phyloP scores from a whole-genome alignment of 2,888 invertebrate genomes.

The Polyploca ridens region DNA sequence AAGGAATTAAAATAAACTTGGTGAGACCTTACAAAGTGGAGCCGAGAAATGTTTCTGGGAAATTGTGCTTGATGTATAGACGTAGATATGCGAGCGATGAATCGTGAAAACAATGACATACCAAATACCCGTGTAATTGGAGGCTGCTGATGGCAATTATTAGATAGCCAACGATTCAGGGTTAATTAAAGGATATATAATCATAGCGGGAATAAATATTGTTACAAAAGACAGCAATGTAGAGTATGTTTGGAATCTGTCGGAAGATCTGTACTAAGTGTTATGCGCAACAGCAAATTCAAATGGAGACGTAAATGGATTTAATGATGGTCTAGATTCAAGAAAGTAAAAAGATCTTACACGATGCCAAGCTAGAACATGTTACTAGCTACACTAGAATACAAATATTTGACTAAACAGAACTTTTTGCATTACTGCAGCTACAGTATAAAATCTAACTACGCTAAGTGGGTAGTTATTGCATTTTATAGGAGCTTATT shows the following conservation, averaged over 20 bases:
- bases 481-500: neutral
- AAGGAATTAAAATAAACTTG: slow-evolving; percentile 65
- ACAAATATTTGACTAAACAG: slow-evolving; percentile 2
- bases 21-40: slow-evolving; percentile 48
- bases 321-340: neutral
- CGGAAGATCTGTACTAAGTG: neutral
- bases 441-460: neutral
- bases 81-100: slow-evolving; percentile 8
- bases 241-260: neutral
- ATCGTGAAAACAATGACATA: slow-evolving; percentile 7
- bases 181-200: slow-evolving; percentile 1
- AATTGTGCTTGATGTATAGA: slow-evolving; percentile 17
- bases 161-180: neutral
- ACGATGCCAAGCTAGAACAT: neutral
- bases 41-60: slow-evolving; percentile 52
- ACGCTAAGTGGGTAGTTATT: neutral
- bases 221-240: neutral
- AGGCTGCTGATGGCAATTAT: neutral
- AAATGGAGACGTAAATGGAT: neutral
- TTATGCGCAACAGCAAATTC: neutral
- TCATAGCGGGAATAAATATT: neutral
- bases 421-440: neutral
- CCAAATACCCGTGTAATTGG: slow-evolving; percentile 6
- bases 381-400: neutral
- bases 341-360: neutral